Evolutionary conservation across 1,140 invertebrate species (phyloP), one percentile per base, ranked within the genome.

Genomic region (Drosophila grimshawi): DNA sequence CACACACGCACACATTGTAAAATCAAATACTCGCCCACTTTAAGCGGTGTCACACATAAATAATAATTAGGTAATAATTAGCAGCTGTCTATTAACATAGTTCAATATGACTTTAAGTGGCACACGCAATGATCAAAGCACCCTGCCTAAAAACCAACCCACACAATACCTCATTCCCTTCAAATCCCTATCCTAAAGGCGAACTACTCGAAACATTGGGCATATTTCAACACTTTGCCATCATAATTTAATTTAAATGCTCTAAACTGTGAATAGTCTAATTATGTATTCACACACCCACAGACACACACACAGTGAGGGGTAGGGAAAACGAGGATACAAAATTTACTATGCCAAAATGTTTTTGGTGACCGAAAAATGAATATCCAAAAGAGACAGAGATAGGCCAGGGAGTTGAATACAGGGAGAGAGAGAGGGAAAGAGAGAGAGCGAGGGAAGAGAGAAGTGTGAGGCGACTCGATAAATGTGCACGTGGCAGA

Each of bases 1-100:
- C 11, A 46, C 4, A 46, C 11, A 33, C 7, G 2, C 2, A 32
- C 2, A 29, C 41, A 33, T 11, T 8, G 19, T 5, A 39, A n/a
- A 56, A 43, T 10, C 5, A 41, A 30, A n/a, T 8, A 3, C 5
- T 30, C 11, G 8, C 29, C 8, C 63, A 41, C 27, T 37, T 27
- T 30, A 30, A 19, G 37, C 37, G 46, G 19, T 8, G 10, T 3
- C 52, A 68, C 69, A 32, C 69, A 76, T 86, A 89, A 85, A 89
- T 89, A 78, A 78, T 86, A 83, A 86, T 86, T 83, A 78, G 76
- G 85, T 86, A 86, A 89, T 86, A 86, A 86, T 89, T 89, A 74
- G 77, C 83, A 89, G 77, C 68, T 83, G 80, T 71, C 83, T 83
- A 86, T 86, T 86, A 89, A 86, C 83, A 76, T 63, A 72, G 45